These are phyloP conservation scores for Xylota segnis DNA, from an alignment of 2,888 invertebrate species.

Conservation along the genomic window DNA sequence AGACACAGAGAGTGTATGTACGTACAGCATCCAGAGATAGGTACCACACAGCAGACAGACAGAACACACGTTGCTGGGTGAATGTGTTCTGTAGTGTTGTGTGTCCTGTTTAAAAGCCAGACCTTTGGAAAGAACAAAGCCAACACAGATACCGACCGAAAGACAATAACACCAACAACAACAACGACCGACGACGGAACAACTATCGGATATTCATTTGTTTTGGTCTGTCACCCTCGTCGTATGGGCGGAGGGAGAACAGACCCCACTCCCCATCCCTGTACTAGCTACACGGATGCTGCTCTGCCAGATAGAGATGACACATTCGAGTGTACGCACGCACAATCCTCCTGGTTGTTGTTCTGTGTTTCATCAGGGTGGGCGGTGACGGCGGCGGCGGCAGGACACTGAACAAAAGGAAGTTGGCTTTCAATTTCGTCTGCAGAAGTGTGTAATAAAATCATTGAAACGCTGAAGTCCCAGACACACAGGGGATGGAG, in stretches of 20 bases:
- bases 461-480: constrained; percentile 38
- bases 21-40: not conserved
- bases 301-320: not conserved
- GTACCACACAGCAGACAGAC: not conserved
- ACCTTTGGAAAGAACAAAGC: constrained; percentile 11
- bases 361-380: not conserved
- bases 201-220: constrained; percentile 68
- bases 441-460: constrained; percentile 34
- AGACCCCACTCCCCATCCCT: constrained; percentile 4
- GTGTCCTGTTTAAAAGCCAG: constrained; percentile 19
- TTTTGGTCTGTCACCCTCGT: constrained; percentile 63
- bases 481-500: constrained; percentile 38
- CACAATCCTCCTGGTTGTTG: constrained; percentile 31
- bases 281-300: not conserved
- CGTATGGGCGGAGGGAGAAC: not conserved
- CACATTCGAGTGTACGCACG: constrained; percentile 38
- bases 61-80: constrained; percentile 22
- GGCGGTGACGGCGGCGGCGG: not conserved
- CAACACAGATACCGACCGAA: not conserved
- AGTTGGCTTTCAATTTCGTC: constrained; percentile 46
- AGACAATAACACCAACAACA: not conserved
- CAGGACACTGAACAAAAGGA: constrained; percentile 24
- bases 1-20: no score
- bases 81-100: constrained; percentile 13
- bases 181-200: constrained; percentile 9